A percentile compares a stretch with the other conserved stretches of the same genome.
Evolutionary conservation across 1,140 invertebrate species (phyloP).

Genomic region (Nautilus pompilius): DNA sequence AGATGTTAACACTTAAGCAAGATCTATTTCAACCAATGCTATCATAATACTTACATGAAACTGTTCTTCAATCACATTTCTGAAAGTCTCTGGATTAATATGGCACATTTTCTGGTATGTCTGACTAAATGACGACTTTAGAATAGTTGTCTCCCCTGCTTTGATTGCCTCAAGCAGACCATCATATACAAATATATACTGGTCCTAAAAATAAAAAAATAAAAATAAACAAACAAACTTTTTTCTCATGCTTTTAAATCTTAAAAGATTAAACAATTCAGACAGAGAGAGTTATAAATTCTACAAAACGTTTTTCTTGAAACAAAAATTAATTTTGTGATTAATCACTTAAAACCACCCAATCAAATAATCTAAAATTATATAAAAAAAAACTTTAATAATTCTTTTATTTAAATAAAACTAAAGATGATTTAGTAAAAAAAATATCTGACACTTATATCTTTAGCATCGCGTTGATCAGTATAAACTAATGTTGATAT

Average conservation of each 20-base stretch:
- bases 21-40: neutral
- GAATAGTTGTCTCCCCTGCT: slow-evolving; percentile 77
- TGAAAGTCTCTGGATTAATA: slow-evolving; percentile 10
- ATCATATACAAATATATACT: slow-evolving; percentile 96
- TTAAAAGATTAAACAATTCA: slow-evolving; percentile 72
- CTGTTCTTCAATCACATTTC: slow-evolving; percentile 32
- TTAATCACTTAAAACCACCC: too few species aligned
- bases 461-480: too few species aligned
- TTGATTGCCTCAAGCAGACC: slow-evolving; percentile 89
- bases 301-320: neutral
- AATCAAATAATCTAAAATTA: too few species aligned
- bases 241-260: slow-evolving; percentile 87
- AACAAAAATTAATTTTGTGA: slow-evolving; percentile 1
- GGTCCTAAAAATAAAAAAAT: slow-evolving; percentile 67
- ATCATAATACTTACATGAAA: slow-evolving; percentile 24
- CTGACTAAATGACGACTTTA: slow-evolving; percentile 50
- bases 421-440: too few species aligned
- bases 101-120: slow-evolving; percentile 30
- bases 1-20: neutral
- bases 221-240: neutral
- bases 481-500: too few species aligned
- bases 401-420: too few species aligned
- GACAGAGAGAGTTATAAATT: slow-evolving; percentile 2
- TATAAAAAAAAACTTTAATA: too few species aligned
- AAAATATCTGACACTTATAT: too few species aligned